Base-by-base conservation (phyloP, 2,888 invertebrate genomes). In the Steinernema carpocapsae region DNA sequence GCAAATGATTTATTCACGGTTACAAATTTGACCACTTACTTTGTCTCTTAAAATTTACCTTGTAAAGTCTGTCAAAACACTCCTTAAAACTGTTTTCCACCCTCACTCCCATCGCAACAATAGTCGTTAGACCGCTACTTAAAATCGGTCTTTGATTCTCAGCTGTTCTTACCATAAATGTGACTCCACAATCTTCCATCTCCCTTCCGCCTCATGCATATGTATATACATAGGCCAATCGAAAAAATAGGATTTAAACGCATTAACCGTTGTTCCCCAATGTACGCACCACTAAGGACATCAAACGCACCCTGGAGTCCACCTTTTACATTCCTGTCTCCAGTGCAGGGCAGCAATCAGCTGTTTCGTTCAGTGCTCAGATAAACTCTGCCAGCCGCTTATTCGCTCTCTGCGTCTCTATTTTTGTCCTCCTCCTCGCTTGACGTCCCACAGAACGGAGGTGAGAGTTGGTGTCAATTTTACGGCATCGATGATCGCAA, bases 321-420 rank as follows among this genome's bases (percentile, higher is more conserved):
- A 17, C 17, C 48, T 14, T 14, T 2, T 4, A 48, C 48, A 48
- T 48, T 48, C 48, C 48, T 10, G 4, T 37, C 37, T 6, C 37
- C 37, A 37, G 37, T 37, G 37, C 64, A 29, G 12, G 56, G 19
- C 56, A 7, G 7, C 64, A 64, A 64, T 64, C 64, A 64, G 64
- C 64, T 64, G 64, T 64, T 64, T 32, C 29, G 17, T 64, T 26
- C 32, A 26, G 14, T 32, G 64, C 29, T 26, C 22, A 17, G 52
- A 19, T 6, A 64, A 32, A 32, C 32, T 64, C 37, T 26, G 64
- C 64, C 37, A 26, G 32, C 64, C 17, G 26, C 19, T 2, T 1
- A 32, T 32, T 37, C 10, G 10, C 10, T 37, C 37, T 37, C 32
- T 10, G 1, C 32, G 6, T 48, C 48, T 48, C 48, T 48, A 48